Base-by-base conservation (phyloP, 2,888 invertebrate genomes). In the Physocephala rufipes region DNA sequence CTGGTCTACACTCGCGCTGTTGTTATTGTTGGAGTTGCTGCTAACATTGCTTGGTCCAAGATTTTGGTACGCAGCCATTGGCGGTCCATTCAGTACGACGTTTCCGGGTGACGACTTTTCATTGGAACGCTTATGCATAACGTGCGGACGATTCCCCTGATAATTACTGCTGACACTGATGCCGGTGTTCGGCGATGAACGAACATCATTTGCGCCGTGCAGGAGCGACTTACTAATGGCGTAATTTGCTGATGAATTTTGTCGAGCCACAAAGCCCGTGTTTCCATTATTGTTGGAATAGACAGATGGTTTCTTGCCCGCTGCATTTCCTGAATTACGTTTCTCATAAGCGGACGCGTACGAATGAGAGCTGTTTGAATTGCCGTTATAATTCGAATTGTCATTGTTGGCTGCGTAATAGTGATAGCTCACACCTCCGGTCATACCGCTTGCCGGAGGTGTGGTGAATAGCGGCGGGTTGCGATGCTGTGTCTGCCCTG, bases 401-500 rank as follows among this genome's bases (percentile, higher is more conserved):
- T 68, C 68, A 70, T 74, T 78, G 43, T 47, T 16, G 51, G 71
- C 16, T 1, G 71, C 62, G 70, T 83, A 83, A 76, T 80, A 83
- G 61, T 83, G 82, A 69, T 81, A 81, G 51, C 78, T 82, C 28
- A 81, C 78, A 15, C 74, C 74, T 2, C 72, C 77, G 5, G 62
- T 76, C 65, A 79, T 81, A n/a, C 81, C 78, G 47, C 84, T 71
- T 47, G 82, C 80, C 19, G 86, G 85, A 5, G 86, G 86, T 16
- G 86, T 86, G 70, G 86, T 82, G 71, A 86, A 86, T 47, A 86
- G 75, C 36, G 86, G 85, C 24, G 84, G 83, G 78, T 86, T 85
- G 16, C 80, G 79, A 43, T 80, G 81, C 67, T 76, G 77, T 13
- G 78, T 73, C 16, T 76, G 73, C 28, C 79, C 75, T 62, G 76